Conservation (phyloP, 2,888 invertebrate genomes). For the Stenchaetothrips biformis region DNA sequence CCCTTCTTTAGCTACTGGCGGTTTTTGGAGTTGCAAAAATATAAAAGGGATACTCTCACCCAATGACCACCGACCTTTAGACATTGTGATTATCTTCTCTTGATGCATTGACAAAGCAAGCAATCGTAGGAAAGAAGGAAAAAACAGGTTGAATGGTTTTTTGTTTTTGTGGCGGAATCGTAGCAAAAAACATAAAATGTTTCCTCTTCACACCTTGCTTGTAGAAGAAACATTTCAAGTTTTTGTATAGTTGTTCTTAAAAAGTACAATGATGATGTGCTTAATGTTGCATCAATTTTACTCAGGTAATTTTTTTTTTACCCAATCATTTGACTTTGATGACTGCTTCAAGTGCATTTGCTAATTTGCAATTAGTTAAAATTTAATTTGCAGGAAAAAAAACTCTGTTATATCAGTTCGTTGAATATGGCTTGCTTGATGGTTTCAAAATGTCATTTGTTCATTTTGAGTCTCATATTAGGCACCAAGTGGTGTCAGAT, state of each 20-base stretch:
- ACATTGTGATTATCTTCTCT: conserved; percentile 61
- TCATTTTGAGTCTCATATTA: conserved; percentile 2
- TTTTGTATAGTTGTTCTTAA: conserved; percentile 54
- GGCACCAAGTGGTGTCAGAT: conserved; percentile 36
- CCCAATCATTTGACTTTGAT: not conserved
- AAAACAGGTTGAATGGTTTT: conserved; percentile 60
- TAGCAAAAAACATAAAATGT: conserved; percentile 55
- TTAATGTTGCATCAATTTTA: conserved; percentile 55
- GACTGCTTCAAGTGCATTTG: not conserved
- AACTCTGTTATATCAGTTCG: not conserved
- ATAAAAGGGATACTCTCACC: not conserved
- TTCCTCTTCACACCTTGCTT: conserved; percentile 56
- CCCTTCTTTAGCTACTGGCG: not conserved
- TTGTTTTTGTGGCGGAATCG: conserved; percentile 58
- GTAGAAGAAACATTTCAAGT: conserved; percentile 54
- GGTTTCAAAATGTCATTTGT: not conserved
- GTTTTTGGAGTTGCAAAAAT: conserved; percentile 1
- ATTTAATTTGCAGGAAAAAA: not conserved
- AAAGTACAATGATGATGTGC: conserved; percentile 53
- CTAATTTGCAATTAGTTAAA: not conserved
- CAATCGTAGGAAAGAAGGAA: conserved; percentile 57
- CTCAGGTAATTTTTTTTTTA: conserved; percentile 44
- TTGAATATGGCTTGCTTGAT: not conserved
- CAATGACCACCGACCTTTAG: conserved; percentile 60
- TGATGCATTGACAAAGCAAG: conserved; percentile 58